These are phyloP conservation scores for Solea solea DNA, from an alignment of 2,113 vertebrate genomes.

Conservation along the genomic window DNA sequence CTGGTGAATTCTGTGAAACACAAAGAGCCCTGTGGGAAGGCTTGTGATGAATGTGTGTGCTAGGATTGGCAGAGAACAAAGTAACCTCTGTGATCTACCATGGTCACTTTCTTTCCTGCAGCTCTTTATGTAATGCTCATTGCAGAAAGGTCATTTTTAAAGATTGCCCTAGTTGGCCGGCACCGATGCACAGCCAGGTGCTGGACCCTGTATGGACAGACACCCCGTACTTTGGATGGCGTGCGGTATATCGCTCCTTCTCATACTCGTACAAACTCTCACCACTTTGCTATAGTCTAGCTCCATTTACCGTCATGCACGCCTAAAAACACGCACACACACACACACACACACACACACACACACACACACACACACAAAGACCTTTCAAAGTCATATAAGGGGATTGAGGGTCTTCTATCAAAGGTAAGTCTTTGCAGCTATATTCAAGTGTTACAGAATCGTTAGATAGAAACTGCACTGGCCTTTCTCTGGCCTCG, in stretches of 20 bases:
- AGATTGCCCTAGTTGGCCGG: conserved; percentile 42
- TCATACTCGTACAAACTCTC: not conserved
- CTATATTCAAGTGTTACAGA: conserved; percentile 64
- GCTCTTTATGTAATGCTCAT: conserved; percentile 37
- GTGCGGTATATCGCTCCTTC: not conserved
- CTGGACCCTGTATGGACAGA: conserved; percentile 3
- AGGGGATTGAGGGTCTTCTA: conserved; percentile 19
- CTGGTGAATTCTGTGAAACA: conserved; percentile 39
- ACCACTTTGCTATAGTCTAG: conserved; percentile 4
- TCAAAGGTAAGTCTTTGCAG: conserved; percentile 35
- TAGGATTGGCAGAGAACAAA: conserved; percentile 35
- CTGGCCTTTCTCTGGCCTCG: conserved; percentile 59
- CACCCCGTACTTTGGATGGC: not conserved
- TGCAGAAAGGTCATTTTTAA: conserved; percentile 49
- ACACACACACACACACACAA: conserved; percentile 3
- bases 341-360: conserved; percentile 28
- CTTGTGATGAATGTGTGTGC: conserved; percentile 69
- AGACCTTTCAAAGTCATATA: conserved; percentile 47
- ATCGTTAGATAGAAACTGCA: conserved; percentile 55
- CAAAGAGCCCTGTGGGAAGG: conserved; percentile 53
- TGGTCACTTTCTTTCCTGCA: conserved; percentile 47
- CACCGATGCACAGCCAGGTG: conserved; percentile 23
- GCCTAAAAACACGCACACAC: not conserved
- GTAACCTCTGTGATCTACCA: conserved; percentile 52
- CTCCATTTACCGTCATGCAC: not conserved